Evolutionary conservation across 2,113 vertebrate genomes (phyloP).

Genomic region (Sardina pilchardus): DNA sequence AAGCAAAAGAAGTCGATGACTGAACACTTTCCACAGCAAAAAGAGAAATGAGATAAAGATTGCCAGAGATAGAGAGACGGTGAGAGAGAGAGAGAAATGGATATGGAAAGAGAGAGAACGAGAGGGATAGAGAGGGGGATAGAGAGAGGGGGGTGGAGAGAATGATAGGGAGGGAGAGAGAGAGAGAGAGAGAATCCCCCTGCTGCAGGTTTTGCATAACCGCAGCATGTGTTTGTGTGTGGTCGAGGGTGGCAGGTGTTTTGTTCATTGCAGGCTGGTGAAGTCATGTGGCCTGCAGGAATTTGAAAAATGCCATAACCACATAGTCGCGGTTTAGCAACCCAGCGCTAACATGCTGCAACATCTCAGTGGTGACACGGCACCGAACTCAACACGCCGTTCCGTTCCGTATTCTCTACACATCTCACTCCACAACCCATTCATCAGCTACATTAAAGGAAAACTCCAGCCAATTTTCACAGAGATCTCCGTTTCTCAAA

Average conservation of each 20-base stretch:
- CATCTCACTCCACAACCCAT: not conserved
- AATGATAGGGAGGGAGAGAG: not conserved
- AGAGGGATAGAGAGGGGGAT: not conserved
- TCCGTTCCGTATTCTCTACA: not conserved
- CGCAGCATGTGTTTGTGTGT: not conserved
- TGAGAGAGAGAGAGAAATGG: too few species aligned
- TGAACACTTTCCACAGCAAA: not conserved
- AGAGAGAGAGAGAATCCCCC: not conserved
- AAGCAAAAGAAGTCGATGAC: not conserved
- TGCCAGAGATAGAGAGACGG: not conserved
- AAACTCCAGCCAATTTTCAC: too few species aligned
- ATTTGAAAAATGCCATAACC: not conserved
- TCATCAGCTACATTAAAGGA: too few species aligned
- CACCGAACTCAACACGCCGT: not conserved
- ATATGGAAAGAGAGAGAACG: too few species aligned
- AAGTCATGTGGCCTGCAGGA: not conserved
- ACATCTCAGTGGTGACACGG: not conserved
- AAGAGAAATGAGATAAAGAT: not conserved
- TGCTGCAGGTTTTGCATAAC: constrained; percentile 2
- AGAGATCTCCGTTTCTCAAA: too few species aligned
- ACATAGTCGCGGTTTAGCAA: not conserved
- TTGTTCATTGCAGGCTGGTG: not conserved
- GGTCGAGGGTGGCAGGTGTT: constrained; percentile 4
- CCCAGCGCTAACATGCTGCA: not conserved
- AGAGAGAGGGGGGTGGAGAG: not conserved